Percentiles rank a stretch among this genome's conserved stretches.
Evolutionary conservation across 2,888 invertebrate genomes (phyloP).

Genomic region (Athalia cordata): DNA sequence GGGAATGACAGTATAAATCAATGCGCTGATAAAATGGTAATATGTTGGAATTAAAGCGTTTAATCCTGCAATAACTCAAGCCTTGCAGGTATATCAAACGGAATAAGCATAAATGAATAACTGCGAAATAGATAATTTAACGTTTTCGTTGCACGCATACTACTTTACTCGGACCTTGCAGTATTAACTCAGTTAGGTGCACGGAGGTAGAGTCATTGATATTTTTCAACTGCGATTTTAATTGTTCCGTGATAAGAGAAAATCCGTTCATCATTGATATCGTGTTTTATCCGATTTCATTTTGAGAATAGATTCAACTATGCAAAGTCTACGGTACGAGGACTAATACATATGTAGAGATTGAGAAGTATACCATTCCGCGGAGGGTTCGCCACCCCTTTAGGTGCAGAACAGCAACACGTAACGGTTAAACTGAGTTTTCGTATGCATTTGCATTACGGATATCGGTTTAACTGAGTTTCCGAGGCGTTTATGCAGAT

Average conservation of each 20-base stretch:
- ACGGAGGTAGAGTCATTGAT: neutral
- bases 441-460: slow-evolving; percentile 39
- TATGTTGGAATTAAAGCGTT: slow-evolving; percentile 68
- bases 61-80: slow-evolving; percentile 72
- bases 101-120: slow-evolving; percentile 73
- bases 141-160: slow-evolving; percentile 55
- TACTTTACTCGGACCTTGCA: neutral
- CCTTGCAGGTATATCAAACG: slow-evolving; percentile 69
- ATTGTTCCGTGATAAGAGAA: no score
- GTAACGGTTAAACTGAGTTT: slow-evolving; percentile 40
- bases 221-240: no score
- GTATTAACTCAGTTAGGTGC: no score
- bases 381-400: slow-evolving; percentile 18
- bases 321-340: neutral
- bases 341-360: neutral
- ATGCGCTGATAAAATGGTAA: slow-evolving; percentile 63
- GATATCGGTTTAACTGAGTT: slow-evolving; percentile 63
- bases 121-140: slow-evolving; percentile 70
- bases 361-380: neutral
- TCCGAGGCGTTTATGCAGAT: slow-evolving; percentile 71
- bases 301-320: neutral
- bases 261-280: no score
- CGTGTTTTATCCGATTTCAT: neutral
- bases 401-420: slow-evolving; percentile 36
- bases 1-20: slow-evolving; percentile 33